phyloP scores from a whole-genome alignment of 30 jellyfish, hydroid and myxozoan genomes.

The Hydra vulgaris region DNA sequence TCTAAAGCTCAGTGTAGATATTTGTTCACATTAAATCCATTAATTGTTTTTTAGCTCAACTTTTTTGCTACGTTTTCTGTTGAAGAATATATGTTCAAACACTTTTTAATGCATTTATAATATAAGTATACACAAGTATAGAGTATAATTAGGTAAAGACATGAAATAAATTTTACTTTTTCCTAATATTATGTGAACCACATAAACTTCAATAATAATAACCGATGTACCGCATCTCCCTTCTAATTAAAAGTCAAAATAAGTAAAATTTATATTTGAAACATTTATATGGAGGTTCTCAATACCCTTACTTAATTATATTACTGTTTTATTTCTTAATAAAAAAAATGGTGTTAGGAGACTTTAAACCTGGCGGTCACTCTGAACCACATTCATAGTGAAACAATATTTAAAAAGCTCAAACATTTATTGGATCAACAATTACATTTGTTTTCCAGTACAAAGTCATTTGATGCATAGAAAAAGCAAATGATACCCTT shows the following conservation, averaged over 20 bases:
- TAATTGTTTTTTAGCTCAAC: too few relatives aligned
- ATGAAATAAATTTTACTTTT: too few relatives aligned
- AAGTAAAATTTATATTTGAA: neutral
- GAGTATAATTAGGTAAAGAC: neutral
- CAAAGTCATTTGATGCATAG: too few relatives aligned
- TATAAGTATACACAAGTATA: neutral
- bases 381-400: neutral
- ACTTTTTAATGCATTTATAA: neutral
- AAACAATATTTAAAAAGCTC: too few relatives aligned
- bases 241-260: neutral
- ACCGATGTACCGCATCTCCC: neutral
- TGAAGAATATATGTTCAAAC: neutral
- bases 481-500: too few relatives aligned
- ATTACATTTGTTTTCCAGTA: too few relatives aligned
- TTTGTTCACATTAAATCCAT: too few relatives aligned
- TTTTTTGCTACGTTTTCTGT: too few relatives aligned
- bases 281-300: neutral
- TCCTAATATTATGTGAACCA: neutral
- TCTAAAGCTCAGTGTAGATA: neutral
- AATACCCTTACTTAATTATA: neutral
- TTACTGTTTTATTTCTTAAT: neutral
- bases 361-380: neutral
- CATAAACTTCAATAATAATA: neutral
- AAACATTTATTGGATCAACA: too few relatives aligned
- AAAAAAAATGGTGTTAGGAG: neutral